Base-by-base conservation (phyloP, 1,140 invertebrate genomes). In the Zaprionus kolodkinae region DNA sequence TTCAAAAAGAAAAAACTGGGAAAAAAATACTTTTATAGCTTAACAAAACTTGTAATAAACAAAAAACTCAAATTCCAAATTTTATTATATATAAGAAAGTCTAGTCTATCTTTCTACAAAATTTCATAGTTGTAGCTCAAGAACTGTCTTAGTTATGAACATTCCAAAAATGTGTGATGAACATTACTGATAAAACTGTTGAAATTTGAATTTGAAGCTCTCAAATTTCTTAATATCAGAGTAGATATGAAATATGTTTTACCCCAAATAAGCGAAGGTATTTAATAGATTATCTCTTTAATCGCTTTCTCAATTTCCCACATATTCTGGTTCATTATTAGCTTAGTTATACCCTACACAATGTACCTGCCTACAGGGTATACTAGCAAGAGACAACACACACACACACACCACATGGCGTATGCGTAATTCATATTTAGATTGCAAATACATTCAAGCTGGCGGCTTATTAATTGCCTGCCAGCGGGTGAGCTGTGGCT, bases 361-460 rank as follows among this genome's bases (percentile, higher is more conserved):
- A 21, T n/a, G 2, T 40, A n/a, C 13, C n/a, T 17, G 6, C 4
- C 6, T 43, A 17, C n/a, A 55, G 63, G 35, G 38, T 56, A 17
- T 13, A 21, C 35, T 9, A 50, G 10, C 6, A 3, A 25, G 21
- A 11, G 9, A 11, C 1, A 50, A 1, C 45, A 50, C n/a, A n/a
- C n/a, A n/a, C n/a, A n/a, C n/a, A n/a, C n/a, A n/a, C n/a, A n/a
- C n/a, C n/a, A n/a, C 45, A 50, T 27, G 68, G 68, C 72, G 72
- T 75, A 71, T 75, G 72, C 43, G 72, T 75, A 71, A 71, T 71
- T 64, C 71, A 54, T 71, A 75, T 71, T 71, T 75, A 40, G 54
- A 64, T 75, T 65, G 55, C 45, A 70, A 74, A 63, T 70, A 67
- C 72, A 74, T 74, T 70, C 36, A 21, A 70, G 50, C 72, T 70